Evolutionary conservation across 2,888 invertebrate genomes (phyloP).

Genomic region (Cerastis leucographa): DNA sequence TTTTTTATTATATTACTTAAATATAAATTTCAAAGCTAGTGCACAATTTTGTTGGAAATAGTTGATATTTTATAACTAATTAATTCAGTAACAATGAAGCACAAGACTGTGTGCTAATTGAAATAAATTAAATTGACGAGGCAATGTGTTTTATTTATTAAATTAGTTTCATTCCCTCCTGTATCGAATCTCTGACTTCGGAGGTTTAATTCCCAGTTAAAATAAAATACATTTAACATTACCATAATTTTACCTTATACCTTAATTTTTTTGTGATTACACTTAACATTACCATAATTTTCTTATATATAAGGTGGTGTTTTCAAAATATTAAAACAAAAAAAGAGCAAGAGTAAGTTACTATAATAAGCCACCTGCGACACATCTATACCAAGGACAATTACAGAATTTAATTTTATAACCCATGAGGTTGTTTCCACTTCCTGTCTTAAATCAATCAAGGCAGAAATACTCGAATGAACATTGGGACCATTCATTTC

Average conservation of each 20-base stretch:
- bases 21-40: conserved; percentile 77
- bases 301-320: too few species aligned
- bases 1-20: conserved; percentile 68
- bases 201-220: neutral
- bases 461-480: too few species aligned
- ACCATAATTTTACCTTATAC: too few species aligned
- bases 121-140: conserved; percentile 84
- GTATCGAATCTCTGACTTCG: neutral
- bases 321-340: too few species aligned
- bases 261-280: neutral
- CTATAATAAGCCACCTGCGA: too few species aligned
- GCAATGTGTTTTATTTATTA: conserved; percentile 64
- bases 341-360: too few species aligned
- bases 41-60: conserved; percentile 86
- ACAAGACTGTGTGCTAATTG: conserved; percentile 86
- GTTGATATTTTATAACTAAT: conserved; percentile 81
- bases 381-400: too few species aligned
- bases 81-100: conserved; percentile 85
- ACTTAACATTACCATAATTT: too few species aligned
- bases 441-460: too few species aligned
- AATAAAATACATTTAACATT: neutral
- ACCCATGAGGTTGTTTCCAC: too few species aligned
- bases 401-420: too few species aligned
- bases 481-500: too few species aligned
- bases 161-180: neutral